Evolutionary conservation across 2,888 invertebrate genomes (phyloP), one percentile per base, ranked within the genome.

Genomic region (Zygaena filipendulae): DNA sequence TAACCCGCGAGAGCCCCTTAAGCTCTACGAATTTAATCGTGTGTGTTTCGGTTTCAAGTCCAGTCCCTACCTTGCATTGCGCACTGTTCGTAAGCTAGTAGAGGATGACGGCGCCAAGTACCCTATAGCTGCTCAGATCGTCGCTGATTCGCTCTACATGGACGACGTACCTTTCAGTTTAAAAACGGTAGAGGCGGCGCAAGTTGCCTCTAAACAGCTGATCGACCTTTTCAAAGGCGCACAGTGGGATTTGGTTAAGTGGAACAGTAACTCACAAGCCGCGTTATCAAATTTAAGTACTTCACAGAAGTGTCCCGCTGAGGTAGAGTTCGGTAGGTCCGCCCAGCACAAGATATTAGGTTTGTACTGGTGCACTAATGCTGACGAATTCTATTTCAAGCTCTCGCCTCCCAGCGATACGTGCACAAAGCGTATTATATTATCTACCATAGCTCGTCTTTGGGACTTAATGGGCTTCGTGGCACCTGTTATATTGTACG

Each of bases 361-460:
- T 7, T 13, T 35, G 13, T 24, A 18, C 21, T 35, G 35, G 35
- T 16, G 11, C 1, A 25, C 29, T n/a, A 16, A 11, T 11, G 13
- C 14, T 12, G 35, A 35, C 12, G 13, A 7, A n/a, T 33, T 33
- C 20, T 13, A 10, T 11, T 29, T 33, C 13, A 30, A 26, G 14
- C 16, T 29, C 10, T 16, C 25, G 13, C 12, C 9, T 13, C 19
- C 27, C 18, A 21, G 23, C 6, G 18, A 25, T 6, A 24, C 16
- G 12, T 40, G 37, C 20, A 40, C 37, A 9, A 40, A 40, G 25
- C 38, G 39, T 3, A 22, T 12, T 7, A 42, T 42, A 5, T 22
- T 42, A 11, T 40, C 32, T 2, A 23, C 25, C 9, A 23, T 34
- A 11, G 36, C 36, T 6, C 29, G 32, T 10, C 24, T 39, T 6